These are phyloP conservation scores for Thamnophis sirtalis DNA, from an alignment of 2,113 vertebrate species.

Conservation along the genomic window DNA sequence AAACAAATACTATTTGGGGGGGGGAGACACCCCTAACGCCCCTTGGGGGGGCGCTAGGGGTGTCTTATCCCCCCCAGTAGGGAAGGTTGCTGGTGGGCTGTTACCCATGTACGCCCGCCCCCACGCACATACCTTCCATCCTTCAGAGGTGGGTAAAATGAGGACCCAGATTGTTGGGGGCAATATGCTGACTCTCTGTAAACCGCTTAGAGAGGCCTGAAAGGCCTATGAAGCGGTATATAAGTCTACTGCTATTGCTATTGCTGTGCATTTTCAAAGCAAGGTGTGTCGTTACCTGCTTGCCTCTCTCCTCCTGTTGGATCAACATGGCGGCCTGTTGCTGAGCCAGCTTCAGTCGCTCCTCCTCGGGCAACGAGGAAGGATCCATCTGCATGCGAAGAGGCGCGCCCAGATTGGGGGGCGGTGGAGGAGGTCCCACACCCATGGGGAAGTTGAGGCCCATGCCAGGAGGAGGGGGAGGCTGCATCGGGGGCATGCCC, in stretches of 20 bases:
- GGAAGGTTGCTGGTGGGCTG: background rate
- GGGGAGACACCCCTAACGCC: too few relatives aligned
- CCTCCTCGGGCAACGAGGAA: slow-evolving; percentile 73
- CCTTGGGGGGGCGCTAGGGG: too few relatives aligned
- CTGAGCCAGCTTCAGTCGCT: slow-evolving; percentile 81
- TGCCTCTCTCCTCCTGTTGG: slow-evolving; percentile 78
- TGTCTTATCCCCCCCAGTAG: too few relatives aligned
- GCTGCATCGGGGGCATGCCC: slow-evolving; percentile 73
- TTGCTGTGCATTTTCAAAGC: background rate
- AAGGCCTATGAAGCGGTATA: too few relatives aligned
- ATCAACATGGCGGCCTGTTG: slow-evolving; percentile 81
- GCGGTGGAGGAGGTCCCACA: slow-evolving; percentile 76
- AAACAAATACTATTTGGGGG: too few relatives aligned
- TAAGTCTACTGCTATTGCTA: too few relatives aligned
- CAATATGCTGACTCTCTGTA: too few relatives aligned
- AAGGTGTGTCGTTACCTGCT: slow-evolving; percentile 47
- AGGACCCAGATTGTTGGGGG: too few relatives aligned
- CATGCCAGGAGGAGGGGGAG: slow-evolving; percentile 75
- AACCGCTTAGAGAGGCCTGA: too few relatives aligned
- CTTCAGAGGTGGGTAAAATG: too few relatives aligned
- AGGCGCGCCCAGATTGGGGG: slow-evolving; percentile 72
- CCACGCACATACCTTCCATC: background rate
- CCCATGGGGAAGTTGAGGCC: slow-evolving; percentile 77
- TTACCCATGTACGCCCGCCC: background rate
- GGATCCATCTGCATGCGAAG: slow-evolving; percentile 75